These are phyloP conservation scores for Vulpes ferrilata DNA, from an alignment of 2,113 vertebrate genomes.

Conservation along the genomic window DNA sequence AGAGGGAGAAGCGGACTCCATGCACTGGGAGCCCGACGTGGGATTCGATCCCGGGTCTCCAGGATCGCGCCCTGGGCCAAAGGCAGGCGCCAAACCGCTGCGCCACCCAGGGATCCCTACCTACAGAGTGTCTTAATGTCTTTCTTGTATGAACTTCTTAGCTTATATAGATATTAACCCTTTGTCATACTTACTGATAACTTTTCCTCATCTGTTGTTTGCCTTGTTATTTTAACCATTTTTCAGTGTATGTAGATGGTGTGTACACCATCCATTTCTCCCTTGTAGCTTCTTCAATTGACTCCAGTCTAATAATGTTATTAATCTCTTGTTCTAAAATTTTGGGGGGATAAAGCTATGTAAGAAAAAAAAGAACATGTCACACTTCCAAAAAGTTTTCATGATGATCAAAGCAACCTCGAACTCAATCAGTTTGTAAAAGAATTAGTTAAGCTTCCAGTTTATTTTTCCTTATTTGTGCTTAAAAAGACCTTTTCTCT, in stretches of 20 bases:
- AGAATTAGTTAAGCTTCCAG: constrained; percentile 63
- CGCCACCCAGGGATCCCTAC: too few species aligned
- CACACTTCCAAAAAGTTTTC: constrained; percentile 49
- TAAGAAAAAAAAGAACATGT: not conserved
- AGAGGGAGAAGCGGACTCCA: too few species aligned
- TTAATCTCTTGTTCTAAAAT: not conserved
- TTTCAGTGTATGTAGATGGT: not conserved
- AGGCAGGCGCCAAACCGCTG: too few species aligned
- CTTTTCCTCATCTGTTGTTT: constrained; percentile 3
- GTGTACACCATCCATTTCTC: not conserved
- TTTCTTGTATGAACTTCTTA: not conserved
- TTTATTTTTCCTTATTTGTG: constrained; percentile 62
- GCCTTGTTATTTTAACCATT: constrained; percentile 4
- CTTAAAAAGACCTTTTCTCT: constrained; percentile 75
- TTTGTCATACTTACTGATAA: not conserved
- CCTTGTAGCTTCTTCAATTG: constrained; percentile 6
- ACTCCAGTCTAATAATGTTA: constrained; percentile 29
- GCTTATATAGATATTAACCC: not conserved
- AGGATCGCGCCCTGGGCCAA: too few species aligned
- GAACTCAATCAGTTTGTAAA: constrained; percentile 68
- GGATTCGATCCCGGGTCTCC: too few species aligned
- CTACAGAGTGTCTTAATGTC: not conserved
- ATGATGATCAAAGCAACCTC: constrained; percentile 45
- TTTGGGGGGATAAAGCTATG: not conserved
- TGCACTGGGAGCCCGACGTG: too few species aligned